These are phyloP conservation scores for Xestobium rufovillosum DNA, from an alignment of 2,888 invertebrate species.

Conservation along the genomic window DNA sequence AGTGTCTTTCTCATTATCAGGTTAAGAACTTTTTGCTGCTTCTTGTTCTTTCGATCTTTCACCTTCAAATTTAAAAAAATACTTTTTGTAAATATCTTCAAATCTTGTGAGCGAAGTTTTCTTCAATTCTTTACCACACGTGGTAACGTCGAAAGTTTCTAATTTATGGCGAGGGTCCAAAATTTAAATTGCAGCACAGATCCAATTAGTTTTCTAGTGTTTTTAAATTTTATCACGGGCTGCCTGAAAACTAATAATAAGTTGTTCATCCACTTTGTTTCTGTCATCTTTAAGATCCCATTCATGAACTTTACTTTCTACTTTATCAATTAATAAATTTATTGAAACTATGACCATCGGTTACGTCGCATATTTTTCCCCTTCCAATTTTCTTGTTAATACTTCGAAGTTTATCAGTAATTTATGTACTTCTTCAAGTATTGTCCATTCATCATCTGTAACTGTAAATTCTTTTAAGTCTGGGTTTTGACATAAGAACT, in stretches of 20 bases:
- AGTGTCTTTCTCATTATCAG: slow-evolving; percentile 1
- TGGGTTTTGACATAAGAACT: too few relatives aligned
- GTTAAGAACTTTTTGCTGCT: not conserved
- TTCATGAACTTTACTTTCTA: slow-evolving; percentile 2
- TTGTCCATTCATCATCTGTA: slow-evolving; percentile 1
- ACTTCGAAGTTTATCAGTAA: slow-evolving; percentile 1
- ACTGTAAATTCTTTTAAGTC: slow-evolving; percentile 1
- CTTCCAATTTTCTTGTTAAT: slow-evolving; percentile 1
- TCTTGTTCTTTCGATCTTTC: slow-evolving; percentile 1
- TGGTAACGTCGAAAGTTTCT: slow-evolving; percentile 3
- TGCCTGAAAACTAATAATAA: slow-evolving; percentile 2
- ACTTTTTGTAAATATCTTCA: not conserved
- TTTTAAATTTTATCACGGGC: slow-evolving; percentile 1
- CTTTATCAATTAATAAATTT: not conserved
- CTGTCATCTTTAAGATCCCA: not conserved
- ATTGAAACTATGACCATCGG: not conserved
- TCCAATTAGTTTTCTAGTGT: slow-evolving; percentile 1
- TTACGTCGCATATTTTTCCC: slow-evolving; percentile 1
- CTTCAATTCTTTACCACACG: slow-evolving; percentile 2
- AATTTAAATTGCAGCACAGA: not conserved
- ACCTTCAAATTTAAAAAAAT: slow-evolving; percentile 1
- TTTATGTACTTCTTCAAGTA: slow-evolving; percentile 2
- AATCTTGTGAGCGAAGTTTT: not conserved
- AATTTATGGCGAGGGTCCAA: slow-evolving; percentile 2
- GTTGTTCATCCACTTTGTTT: slow-evolving; percentile 2